These are phyloP conservation scores for Aleiodes testaceus DNA, from an alignment of 2,888 invertebrate species.

Conservation along the genomic window DNA sequence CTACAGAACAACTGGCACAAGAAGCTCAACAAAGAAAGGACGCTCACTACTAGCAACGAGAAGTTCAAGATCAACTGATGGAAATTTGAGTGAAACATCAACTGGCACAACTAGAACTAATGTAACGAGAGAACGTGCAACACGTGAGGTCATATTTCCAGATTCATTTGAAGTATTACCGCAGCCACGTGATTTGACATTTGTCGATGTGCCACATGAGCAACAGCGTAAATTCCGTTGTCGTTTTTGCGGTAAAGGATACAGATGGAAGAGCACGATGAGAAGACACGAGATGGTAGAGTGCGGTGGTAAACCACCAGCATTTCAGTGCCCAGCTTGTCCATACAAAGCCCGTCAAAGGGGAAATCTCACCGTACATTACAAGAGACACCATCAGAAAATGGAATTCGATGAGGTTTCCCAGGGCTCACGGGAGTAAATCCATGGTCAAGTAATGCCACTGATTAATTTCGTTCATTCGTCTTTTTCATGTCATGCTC, in stretches of 20 bases:
- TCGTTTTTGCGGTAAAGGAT: constrained; percentile 88
- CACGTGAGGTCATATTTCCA: constrained; percentile 69
- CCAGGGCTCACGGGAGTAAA: constrained; percentile 51
- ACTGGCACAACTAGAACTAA: constrained; percentile 48
- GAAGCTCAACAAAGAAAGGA: constrained; percentile 49
- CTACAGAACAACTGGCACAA: constrained; percentile 56
- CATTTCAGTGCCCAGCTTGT: constrained; percentile 87
- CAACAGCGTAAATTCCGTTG: constrained; percentile 82
- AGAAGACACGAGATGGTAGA: constrained; percentile 88
- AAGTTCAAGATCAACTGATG: constrained; percentile 51
- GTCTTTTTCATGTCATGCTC: no score
- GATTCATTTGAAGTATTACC: constrained; percentile 72
- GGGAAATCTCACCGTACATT: constrained; percentile 87
- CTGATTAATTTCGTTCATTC: constrained; percentile 1
- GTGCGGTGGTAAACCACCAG: constrained; percentile 88
- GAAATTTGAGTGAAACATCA: constrained; percentile 57
- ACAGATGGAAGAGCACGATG: constrained; percentile 90
- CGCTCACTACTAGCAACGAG: constrained; percentile 51
- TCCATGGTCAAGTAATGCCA: constrained; percentile 32
- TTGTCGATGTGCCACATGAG: constrained; percentile 75
- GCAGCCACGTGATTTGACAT: constrained; percentile 69
- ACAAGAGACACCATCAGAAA: constrained; percentile 82
- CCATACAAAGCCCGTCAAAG: constrained; percentile 86
- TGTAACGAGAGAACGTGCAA: constrained; percentile 55
- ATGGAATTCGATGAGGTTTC: constrained; percentile 61